Conservation (phyloP, 1,140 invertebrate species). For the Calliopsis andreniformis region DNA sequence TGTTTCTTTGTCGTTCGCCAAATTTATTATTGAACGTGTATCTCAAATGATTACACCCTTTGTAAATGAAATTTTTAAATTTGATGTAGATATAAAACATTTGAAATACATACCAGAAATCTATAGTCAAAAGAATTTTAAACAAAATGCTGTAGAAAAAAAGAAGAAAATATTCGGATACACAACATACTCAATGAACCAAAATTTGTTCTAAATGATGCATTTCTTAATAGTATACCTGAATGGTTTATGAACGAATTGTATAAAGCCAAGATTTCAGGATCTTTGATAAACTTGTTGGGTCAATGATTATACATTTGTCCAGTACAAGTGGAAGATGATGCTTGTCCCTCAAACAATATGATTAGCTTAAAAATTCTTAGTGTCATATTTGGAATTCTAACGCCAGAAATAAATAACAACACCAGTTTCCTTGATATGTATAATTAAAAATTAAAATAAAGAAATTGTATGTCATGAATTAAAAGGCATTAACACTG, state of each 20-base stretch:
- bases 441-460: constrained; percentile 73
- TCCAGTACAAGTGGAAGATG: constrained; percentile 88
- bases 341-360: constrained; percentile 83
- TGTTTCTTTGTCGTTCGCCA: too few relatives aligned
- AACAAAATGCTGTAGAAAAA: neutral
- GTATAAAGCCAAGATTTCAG: constrained; percentile 82
- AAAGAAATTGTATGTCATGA: constrained; percentile 66
- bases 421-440: constrained; percentile 74
- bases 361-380: constrained; percentile 85
- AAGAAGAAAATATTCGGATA: constrained; percentile 1
- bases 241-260: constrained; percentile 85
- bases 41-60: neutral
- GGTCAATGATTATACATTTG: constrained; percentile 85
- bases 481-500: constrained; percentile 72
- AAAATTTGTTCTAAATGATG: constrained; percentile 35
- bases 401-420: constrained; percentile 78
- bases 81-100: constrained; percentile 55
- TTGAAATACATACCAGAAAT: constrained; percentile 25
- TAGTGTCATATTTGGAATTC: constrained; percentile 85
- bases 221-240: constrained; percentile 75
- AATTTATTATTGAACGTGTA: too few relatives aligned
- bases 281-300: constrained; percentile 86
- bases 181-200: neutral
- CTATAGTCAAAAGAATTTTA: neutral
- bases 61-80: constrained; percentile 57